Conservation (phyloP, 2,888 invertebrate genomes). For the Pachliopta kotzebuea region DNA sequence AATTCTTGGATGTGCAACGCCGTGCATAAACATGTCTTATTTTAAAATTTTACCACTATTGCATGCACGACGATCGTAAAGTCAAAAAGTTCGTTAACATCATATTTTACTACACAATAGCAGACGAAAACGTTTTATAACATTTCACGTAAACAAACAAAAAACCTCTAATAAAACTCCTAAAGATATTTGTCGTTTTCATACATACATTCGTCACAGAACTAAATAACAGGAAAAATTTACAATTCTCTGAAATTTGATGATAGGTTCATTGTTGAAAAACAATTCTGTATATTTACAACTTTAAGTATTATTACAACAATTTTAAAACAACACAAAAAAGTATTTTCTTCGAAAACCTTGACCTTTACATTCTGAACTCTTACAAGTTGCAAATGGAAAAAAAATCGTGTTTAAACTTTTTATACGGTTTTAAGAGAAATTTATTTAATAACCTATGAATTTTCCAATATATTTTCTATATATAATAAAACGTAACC, state of each 20-base stretch:
- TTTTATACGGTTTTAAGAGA: too few relatives aligned
- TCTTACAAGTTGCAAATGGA: too few relatives aligned
- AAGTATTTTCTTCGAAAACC: too few relatives aligned
- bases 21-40: not conserved
- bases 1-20: not conserved
- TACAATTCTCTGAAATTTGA: not conserved
- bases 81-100: conserved; percentile 6
- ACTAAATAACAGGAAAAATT: conserved; percentile 12
- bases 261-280: not conserved
- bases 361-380: too few relatives aligned
- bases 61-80: conserved; percentile 9
- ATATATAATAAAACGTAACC: too few relatives aligned
- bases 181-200: conserved; percentile 1
- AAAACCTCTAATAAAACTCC: not conserved
- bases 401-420: too few relatives aligned
- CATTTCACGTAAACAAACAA: conserved; percentile 1
- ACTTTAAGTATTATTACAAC: not conserved
- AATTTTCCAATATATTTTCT: too few relatives aligned
- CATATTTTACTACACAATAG: not conserved
- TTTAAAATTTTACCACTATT: conserved; percentile 6
- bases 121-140: not conserved
- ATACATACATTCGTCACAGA: not conserved
- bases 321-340: too few relatives aligned
- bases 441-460: too few relatives aligned
- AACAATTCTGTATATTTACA: not conserved